phyloP scores from a whole-genome alignment of 2,113 vertebrate species.

The Plectropomus leopardus region DNA sequence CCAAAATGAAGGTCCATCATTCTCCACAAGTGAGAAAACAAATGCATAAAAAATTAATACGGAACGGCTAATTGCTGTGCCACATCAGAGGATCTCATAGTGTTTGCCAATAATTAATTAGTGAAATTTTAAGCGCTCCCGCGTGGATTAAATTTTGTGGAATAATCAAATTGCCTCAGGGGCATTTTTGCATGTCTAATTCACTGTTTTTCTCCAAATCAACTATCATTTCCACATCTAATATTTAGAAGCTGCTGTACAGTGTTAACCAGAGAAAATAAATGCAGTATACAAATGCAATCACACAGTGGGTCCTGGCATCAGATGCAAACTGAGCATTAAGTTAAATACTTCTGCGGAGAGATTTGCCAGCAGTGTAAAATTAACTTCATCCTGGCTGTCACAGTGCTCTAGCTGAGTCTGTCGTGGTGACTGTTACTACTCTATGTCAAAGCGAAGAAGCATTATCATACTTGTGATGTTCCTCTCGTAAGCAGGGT shows the following conservation, averaged over 20 bases:
- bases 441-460: background rate
- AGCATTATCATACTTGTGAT: conserved; percentile 40
- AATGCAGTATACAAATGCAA: background rate
- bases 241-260: background rate
- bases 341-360: background rate
- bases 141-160: conserved; percentile 14
- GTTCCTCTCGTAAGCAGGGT: conserved; percentile 24
- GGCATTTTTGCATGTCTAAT: conserved; percentile 2
- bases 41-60: conserved; percentile 9
- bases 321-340: background rate
- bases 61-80: conserved; percentile 50
- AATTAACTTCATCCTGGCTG: conserved; percentile 6
- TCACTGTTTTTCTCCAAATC: conserved; percentile 2
- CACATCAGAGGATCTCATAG: conserved; percentile 41
- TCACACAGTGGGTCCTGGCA: background rate
- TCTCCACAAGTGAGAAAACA: conserved; percentile 9
- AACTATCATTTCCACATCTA: background rate
- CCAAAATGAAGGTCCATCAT: background rate
- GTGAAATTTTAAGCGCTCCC: conserved; percentile 35
- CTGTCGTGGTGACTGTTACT: conserved; percentile 2
- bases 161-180: conserved; percentile 11
- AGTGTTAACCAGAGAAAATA: background rate
- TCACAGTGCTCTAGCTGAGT: background rate
- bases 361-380: conserved; percentile 6
- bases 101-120: conserved; percentile 61